A percentile compares a stretch with the other conserved stretches of the same genome.
phyloP scores from a whole-genome alignment of 2,797 vertebrate genomes.

The Apogon talboti region DNA sequence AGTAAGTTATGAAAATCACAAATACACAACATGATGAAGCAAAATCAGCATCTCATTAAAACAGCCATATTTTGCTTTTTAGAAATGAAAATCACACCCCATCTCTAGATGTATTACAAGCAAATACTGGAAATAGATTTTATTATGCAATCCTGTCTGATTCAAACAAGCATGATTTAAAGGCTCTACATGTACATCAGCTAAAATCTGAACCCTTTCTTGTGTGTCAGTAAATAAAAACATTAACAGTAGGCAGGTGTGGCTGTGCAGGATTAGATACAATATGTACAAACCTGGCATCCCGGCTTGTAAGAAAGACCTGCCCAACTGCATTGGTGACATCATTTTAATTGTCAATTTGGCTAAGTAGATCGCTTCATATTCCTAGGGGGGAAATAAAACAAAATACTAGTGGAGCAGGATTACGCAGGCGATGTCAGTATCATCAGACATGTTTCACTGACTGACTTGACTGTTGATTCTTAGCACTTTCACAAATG shows the following conservation, averaged over 20 bases:
- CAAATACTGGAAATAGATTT: not conserved
- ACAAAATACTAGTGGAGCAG: no score
- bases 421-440: no score
- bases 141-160: not conserved
- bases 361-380: conserved; percentile 98
- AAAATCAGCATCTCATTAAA: no score
- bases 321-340: conserved; percentile 94
- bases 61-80: not conserved
- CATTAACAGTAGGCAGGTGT: not conserved
- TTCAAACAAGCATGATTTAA: not conserved
- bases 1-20: no score
- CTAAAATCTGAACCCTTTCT: no score
- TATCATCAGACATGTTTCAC: no score
- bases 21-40: no score
- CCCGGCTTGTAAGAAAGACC: conserved; percentile 92
- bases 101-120: not conserved
- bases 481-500: no score
- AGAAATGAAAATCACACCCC: not conserved
- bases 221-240: not conserved
- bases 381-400: conserved; percentile 87
- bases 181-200: not conserved
- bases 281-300: conserved; percentile 85
- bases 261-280: not conserved
- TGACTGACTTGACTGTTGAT: no score
- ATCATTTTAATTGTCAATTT: conserved; percentile 99